A percentile compares a stretch with the other conserved stretches of the same genome.
phyloP scores from a whole-genome alignment of 2,888 invertebrate species.

The Acanthosepion lycidas region DNA sequence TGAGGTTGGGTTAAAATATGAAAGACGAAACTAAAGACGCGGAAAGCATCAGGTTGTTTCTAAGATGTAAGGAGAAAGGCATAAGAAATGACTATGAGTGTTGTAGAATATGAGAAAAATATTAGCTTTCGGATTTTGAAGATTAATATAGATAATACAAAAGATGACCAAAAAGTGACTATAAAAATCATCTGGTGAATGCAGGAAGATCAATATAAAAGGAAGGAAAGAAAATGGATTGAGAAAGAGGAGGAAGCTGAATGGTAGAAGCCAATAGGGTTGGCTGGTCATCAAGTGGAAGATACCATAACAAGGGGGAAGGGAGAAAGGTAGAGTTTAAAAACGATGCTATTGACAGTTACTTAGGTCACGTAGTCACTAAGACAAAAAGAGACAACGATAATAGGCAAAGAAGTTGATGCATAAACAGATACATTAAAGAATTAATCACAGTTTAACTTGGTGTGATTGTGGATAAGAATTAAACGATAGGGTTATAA shows the following conservation, averaged over 20 bases:
- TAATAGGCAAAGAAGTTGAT: neutral
- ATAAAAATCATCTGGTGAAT: neutral
- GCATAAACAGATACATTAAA: neutral
- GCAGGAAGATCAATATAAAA: neutral
- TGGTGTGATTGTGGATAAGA: neutral
- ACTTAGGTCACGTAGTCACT: too few relatives aligned
- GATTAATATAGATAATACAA: too few relatives aligned
- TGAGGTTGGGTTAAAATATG: too few relatives aligned
- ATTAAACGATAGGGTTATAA: too few relatives aligned
- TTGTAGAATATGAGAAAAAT: too few relatives aligned
- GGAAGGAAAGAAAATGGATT: neutral
- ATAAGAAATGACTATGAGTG: too few relatives aligned
- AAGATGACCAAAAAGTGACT: neutral
- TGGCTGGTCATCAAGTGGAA: neutral
- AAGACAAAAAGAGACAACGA: neutral
- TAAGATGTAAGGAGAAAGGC: too few relatives aligned
- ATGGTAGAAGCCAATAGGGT: neutral
- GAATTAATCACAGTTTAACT: neutral
- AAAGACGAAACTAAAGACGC: too few relatives aligned
- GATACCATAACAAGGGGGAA: neutral
- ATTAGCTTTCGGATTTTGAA: too few relatives aligned
- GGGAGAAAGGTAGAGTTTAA: neutral
- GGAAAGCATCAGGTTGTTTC: too few relatives aligned
- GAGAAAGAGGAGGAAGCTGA: neutral
- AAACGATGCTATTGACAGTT: neutral